phyloP scores from a whole-genome alignment of 2,888 invertebrate genomes.

The Eudemis profundana region DNA sequence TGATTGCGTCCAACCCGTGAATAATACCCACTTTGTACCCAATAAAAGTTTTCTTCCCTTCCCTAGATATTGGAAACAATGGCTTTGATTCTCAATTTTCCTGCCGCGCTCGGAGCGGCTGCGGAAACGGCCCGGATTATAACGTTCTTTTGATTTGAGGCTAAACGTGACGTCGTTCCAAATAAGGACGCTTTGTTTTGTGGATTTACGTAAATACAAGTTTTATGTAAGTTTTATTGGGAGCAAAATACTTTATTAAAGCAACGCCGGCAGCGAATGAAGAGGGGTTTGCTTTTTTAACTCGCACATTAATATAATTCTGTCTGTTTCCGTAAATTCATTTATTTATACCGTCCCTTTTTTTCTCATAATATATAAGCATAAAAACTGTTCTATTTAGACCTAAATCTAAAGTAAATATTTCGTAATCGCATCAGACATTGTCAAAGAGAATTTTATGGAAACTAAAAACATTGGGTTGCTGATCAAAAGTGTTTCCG shows the following conservation, averaged over 20 bases:
- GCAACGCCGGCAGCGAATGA: background rate
- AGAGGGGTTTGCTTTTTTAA: background rate
- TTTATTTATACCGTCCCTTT: too few relatives aligned
- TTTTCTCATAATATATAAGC: too few relatives aligned
- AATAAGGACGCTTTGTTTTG: slow-evolving; percentile 60
- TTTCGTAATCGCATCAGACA: too few relatives aligned
- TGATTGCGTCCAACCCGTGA: slow-evolving; percentile 78
- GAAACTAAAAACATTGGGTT: too few relatives aligned
- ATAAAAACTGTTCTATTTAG: too few relatives aligned
- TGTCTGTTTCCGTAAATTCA: too few relatives aligned
- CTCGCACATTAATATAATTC: background rate
- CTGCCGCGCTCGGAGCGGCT: slow-evolving; percentile 61
- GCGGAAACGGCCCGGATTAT: slow-evolving; percentile 73
- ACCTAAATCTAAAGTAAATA: too few relatives aligned
- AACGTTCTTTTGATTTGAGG: slow-evolving; percentile 79
- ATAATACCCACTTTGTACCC: slow-evolving; percentile 83
- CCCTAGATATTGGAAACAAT: slow-evolving; percentile 81
- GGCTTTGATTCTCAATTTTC: slow-evolving; percentile 80
- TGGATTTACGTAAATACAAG: slow-evolving; percentile 42
- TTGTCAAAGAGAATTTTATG: too few relatives aligned
- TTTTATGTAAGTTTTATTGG: slow-evolving; percentile 34
- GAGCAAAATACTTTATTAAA: background rate
- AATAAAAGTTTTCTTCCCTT: slow-evolving; percentile 80
- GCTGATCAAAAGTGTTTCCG: too few relatives aligned
- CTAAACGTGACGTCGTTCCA: slow-evolving; percentile 75